A percentile compares a stretch with the other conserved stretches of the same genome.
Conservation (phyloP, 2,113 vertebrate genomes). For the Argyrosomus japonicus region DNA sequence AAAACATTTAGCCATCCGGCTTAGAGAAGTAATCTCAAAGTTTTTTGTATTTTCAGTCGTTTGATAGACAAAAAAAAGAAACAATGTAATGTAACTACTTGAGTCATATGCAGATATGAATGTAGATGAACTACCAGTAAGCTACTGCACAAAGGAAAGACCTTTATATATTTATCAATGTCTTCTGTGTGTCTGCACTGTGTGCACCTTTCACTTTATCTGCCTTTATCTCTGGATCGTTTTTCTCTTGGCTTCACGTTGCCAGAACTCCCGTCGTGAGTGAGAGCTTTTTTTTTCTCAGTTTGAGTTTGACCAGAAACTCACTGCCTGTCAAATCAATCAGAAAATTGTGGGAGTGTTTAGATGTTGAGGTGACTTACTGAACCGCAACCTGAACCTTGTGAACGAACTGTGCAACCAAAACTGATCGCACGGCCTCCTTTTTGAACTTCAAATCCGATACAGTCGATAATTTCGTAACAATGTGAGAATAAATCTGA, state of each 20-base stretch:
- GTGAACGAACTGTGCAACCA: background rate
- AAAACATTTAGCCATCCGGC: too few relatives aligned
- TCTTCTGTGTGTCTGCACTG: background rate
- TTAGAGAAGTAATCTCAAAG: too few relatives aligned
- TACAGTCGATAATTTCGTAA: background rate
- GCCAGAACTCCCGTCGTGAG: background rate
- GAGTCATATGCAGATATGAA: too few relatives aligned
- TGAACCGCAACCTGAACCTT: background rate
- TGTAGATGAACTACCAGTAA: too few relatives aligned
- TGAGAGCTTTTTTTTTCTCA: background rate
- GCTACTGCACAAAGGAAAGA: too few relatives aligned
- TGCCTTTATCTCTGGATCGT: background rate
- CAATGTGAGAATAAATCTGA: background rate
- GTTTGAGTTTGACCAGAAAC: conserved; percentile 13
- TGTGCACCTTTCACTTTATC: background rate
- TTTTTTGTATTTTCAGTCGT: too few relatives aligned
- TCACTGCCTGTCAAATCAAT: background rate
- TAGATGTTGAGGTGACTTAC: background rate
- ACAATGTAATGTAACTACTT: too few relatives aligned
- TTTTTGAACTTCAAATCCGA: background rate
- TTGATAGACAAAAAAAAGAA: too few relatives aligned
- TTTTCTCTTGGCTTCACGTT: too few relatives aligned
- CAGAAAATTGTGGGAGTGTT: background rate
- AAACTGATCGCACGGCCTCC: background rate
- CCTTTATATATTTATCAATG: background rate